Percentiles rank a stretch among this genome's conserved stretches.
Conservation (phyloP, 2,797 vertebrate species). For the Chromobotia macracanthus region DNA sequence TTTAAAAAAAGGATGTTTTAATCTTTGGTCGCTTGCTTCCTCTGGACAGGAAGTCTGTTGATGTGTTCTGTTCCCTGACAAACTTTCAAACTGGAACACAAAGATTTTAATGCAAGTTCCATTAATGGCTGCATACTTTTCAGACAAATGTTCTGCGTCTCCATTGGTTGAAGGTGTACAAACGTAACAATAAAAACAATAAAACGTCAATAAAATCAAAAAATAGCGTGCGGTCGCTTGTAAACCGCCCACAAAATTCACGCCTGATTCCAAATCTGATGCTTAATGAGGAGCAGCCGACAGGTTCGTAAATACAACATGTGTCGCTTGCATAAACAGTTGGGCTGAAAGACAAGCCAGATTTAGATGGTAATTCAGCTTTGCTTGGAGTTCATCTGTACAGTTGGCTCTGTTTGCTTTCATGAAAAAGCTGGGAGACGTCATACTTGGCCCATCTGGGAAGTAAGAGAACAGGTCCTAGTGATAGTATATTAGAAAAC, state of each 20-base stretch:
- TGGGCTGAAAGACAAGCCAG: conserved; percentile 54
- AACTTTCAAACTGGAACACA: not conserved
- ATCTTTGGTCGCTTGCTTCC: not conserved
- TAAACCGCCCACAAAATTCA: conserved; percentile 27
- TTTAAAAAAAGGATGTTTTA: not conserved
- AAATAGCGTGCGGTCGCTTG: conserved; percentile 25
- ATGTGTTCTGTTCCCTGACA: not conserved
- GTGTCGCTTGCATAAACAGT: conserved; percentile 59
- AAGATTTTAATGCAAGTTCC: not conserved
- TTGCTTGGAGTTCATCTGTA: conserved; percentile 60
- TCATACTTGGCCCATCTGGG: conserved; percentile 38
- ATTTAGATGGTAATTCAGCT: conserved; percentile 59
- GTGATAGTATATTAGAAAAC: conserved; percentile 4
- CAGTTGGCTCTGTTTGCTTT: conserved; percentile 58
- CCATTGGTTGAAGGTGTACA: not conserved
- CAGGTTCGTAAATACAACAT: conserved; percentile 59
- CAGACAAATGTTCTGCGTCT: not conserved
- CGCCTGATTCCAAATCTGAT: conserved; percentile 28
- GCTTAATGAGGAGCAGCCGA: conserved; percentile 50
- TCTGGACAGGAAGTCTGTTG: not conserved
- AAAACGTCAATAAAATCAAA: not conserved
- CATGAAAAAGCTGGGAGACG: conserved; percentile 31
- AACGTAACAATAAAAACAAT: too few relatives aligned
- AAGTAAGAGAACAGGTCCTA: conserved; percentile 30
- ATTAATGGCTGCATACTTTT: not conserved